These are phyloP conservation scores for Oncorhynchus clarkii DNA, from an alignment of 2,113 vertebrate genomes.

Conservation along the genomic window DNA sequence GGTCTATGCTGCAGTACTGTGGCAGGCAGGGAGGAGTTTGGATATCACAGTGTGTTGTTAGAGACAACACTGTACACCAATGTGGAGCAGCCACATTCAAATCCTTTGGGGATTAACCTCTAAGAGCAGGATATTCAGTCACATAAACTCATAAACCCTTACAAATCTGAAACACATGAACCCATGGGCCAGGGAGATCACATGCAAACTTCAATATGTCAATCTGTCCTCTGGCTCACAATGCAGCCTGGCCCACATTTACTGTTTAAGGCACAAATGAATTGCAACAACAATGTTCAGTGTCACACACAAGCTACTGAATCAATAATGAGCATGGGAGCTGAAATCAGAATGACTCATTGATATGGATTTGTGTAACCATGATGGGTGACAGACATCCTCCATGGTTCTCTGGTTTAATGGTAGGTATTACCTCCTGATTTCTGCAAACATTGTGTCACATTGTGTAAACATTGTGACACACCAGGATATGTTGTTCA, in stretches of 20 bases:
- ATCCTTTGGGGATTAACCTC: constrained; percentile 64
- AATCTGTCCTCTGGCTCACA: constrained; percentile 24
- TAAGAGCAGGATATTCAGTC: constrained; percentile 56
- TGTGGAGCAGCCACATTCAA: constrained; percentile 33
- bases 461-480: no score
- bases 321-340: background rate
- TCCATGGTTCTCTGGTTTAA: background rate
- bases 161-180: constrained; percentile 54
- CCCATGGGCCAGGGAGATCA: background rate
- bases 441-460: constrained; percentile 20
- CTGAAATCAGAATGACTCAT: background rate
- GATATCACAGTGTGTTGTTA: background rate
- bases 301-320: constrained; percentile 13
- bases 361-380: constrained; percentile 9
- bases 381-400: constrained; percentile 7
- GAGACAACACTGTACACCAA: background rate
- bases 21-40: background rate
- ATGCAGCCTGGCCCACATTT: background rate
- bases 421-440: constrained; percentile 27
- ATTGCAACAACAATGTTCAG: background rate
- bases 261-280: background rate
- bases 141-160: constrained; percentile 55
- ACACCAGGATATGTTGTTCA: background rate
- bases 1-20: background rate
- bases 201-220: constrained; percentile 56